Evolutionary conservation across 2,888 invertebrate genomes (phyloP).

Genomic region (Rhaphigaster nebulosa): DNA sequence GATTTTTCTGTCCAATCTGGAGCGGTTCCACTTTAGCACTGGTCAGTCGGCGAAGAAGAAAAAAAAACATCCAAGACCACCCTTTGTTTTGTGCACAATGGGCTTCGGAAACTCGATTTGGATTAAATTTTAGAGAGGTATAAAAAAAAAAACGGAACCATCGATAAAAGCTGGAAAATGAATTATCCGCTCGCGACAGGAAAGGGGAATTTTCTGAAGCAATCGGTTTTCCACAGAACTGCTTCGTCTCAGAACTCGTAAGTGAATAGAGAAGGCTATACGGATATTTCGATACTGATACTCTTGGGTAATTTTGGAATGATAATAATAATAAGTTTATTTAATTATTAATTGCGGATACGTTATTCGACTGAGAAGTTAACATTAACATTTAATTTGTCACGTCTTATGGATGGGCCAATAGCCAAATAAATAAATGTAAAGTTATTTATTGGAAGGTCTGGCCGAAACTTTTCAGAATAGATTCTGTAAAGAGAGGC

Average conservation of each 20-base stretch:
- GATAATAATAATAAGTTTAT: no score
- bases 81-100: slow-evolving; percentile 23
- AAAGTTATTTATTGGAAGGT: no score
- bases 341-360: no score
- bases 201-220: slow-evolving; percentile 6
- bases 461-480: no score
- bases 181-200: slow-evolving; percentile 1
- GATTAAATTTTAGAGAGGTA: slow-evolving; percentile 3
- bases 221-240: slow-evolving; percentile 26
- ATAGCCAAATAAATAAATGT: no score
- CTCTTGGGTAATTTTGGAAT: no score
- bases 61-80: neutral
- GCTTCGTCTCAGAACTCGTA: neutral
- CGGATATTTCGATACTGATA: no score
- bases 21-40: slow-evolving; percentile 10
- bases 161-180: slow-evolving; percentile 41
- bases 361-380: no score
- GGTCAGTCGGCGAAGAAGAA: neutral
- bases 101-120: neutral
- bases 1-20: slow-evolving; percentile 5
- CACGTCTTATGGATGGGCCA: no score
- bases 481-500: no score
- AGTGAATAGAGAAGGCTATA: neutral
- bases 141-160: neutral
- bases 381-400: no score